Conservation (phyloP, 1,140 invertebrate genomes). For the Eurosta solidaginis region DNA sequence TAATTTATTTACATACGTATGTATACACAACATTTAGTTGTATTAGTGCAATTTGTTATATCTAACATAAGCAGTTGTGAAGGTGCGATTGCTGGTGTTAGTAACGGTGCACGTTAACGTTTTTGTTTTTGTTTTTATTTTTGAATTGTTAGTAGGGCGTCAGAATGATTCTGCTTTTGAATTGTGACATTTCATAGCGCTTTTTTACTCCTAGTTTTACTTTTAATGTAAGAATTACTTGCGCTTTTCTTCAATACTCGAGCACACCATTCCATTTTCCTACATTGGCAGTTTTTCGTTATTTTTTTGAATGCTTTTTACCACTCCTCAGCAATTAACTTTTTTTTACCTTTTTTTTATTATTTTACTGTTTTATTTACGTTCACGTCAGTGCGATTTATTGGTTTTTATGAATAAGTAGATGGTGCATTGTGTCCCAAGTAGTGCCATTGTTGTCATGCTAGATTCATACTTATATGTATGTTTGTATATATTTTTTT, state of each 20-base stretch:
- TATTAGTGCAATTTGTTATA: no score
- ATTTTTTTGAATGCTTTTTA: neutral
- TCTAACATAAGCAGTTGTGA: no score
- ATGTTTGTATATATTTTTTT: no score
- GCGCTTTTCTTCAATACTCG: no score
- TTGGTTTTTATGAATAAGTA: neutral
- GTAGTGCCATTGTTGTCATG: neutral
- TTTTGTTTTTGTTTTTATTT: neutral
- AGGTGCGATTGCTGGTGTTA: conserved; percentile 11
- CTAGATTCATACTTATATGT: no score
- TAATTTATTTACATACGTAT: neutral
- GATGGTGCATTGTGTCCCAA: neutral
- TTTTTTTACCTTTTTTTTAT: neutral
- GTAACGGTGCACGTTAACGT: neutral
- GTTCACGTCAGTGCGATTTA: neutral
- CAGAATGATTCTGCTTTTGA: neutral
- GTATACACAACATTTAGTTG: no score
- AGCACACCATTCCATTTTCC: no score
- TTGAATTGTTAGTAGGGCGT: neutral
- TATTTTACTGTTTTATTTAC: neutral
- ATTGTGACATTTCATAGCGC: neutral
- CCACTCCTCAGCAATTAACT: no score
- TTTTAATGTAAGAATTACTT: no score
- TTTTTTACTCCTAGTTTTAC: neutral
- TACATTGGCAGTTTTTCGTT: neutral